A percentile compares a stretch with the other conserved stretches of the same genome.
These are phyloP conservation scores for Drosophila nikananu DNA, from an alignment of 1,140 invertebrate genomes.

Conservation along the genomic window DNA sequence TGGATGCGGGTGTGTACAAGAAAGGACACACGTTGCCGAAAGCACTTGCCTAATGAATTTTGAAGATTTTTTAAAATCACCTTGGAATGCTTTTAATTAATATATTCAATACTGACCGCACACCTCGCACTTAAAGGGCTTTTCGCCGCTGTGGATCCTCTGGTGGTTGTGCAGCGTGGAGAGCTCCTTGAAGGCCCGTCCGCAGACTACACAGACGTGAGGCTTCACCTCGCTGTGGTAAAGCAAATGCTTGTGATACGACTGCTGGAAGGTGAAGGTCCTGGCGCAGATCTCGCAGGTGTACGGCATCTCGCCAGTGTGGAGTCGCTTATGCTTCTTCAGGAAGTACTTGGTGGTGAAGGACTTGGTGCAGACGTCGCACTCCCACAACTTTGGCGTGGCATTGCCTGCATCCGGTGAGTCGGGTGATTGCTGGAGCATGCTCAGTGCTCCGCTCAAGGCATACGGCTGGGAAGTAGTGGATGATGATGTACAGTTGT, in stretches of 20 bases:
- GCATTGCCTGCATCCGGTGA: constrained; percentile 9
- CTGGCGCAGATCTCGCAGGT: constrained; percentile 93
- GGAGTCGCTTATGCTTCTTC: constrained; percentile 94
- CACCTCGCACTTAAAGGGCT: constrained; percentile 95
- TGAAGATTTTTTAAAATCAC: not conserved
- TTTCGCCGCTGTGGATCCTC: constrained; percentile 94
- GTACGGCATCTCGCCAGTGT: constrained; percentile 95
- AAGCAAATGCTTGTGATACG: constrained; percentile 95
- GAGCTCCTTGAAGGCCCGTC: constrained; percentile 94
- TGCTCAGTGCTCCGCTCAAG: constrained; percentile 64
- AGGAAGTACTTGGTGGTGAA: constrained; percentile 96
- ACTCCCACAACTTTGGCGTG: constrained; percentile 90
- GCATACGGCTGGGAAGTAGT: constrained; percentile 60
- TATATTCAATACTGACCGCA: constrained; percentile 88
- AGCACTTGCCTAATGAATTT: constrained; percentile 90
- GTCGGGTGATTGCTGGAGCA: constrained; percentile 62
- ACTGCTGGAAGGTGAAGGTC: constrained; percentile 96
- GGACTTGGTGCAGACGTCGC: constrained; percentile 93
- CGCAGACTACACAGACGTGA: constrained; percentile 92
- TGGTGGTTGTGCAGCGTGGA: constrained; percentile 95
- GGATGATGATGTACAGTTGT: not conserved
- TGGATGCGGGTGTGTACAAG: constrained; percentile 94
- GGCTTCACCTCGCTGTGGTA: constrained; percentile 95
- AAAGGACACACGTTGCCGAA: constrained; percentile 94
- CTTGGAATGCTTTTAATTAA: constrained; percentile 9